Conservation (phyloP, 2,797 vertebrate genomes). For the Clamator glandarius region DNA sequence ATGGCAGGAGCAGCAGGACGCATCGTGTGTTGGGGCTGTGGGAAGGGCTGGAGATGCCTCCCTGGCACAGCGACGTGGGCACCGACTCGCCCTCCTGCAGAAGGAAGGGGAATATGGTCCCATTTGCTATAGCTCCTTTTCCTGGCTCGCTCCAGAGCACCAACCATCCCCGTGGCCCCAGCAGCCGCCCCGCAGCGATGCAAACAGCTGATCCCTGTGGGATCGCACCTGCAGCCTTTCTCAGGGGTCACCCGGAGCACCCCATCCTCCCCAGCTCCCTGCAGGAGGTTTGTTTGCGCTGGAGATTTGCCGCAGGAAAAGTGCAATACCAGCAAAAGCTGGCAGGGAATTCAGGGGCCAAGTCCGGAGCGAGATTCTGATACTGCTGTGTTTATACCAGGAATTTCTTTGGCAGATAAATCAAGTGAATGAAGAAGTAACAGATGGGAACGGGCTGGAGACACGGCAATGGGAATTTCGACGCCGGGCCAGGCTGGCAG, state of each 20-base stretch:
- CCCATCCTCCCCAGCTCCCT: neutral
- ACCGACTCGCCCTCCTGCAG: neutral
- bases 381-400: slow-evolving; percentile 58
- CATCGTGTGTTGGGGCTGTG: accelerated
- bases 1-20: neutral
- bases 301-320: neutral
- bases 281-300: neutral
- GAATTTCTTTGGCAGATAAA: slow-evolving; percentile 61
- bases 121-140: neutral
- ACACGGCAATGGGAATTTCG: neutral
- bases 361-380: slow-evolving; percentile 31
- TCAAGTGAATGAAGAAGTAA: slow-evolving; percentile 26
- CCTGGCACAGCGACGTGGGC: no score
- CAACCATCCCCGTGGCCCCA: neutral
- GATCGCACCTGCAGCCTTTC: neutral
- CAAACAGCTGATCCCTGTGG: slow-evolving; percentile 30
- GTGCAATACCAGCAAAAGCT: slow-evolving; percentile 47
- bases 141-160: accelerated
- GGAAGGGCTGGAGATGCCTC: accelerated
- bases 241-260: neutral
- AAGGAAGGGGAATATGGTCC: accelerated
- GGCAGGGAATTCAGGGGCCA: slow-evolving; percentile 40
- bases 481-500: neutral
- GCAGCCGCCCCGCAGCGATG: neutral
- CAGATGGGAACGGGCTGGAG: slow-evolving; percentile 24